Percentiles rank a stretch among this genome's conserved stretches.
phyloP scores from a whole-genome alignment of 2,113 vertebrate species.

The Lynx canadensis region DNA sequence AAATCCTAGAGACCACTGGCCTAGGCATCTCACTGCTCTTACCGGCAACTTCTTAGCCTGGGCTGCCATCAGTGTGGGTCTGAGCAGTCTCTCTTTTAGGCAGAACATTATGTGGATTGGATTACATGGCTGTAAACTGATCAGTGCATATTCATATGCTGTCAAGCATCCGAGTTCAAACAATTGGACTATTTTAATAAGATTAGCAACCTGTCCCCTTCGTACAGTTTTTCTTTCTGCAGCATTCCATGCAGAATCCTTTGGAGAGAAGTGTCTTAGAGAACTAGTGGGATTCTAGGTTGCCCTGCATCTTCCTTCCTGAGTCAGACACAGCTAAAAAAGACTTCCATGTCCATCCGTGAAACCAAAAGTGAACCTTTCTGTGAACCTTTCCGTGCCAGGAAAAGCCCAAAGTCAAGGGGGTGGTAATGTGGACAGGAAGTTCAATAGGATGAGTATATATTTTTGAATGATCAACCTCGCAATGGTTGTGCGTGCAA shows the following conservation, averaged over 20 bases:
- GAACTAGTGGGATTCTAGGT: neutral
- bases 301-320: neutral
- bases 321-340: neutral
- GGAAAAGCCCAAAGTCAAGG: neutral
- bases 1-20: neutral
- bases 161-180: slow-evolving; percentile 64
- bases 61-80: neutral
- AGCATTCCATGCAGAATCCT: slow-evolving; percentile 64
- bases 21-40: neutral
- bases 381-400: no score
- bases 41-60: slow-evolving; percentile 49
- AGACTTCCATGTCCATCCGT: neutral
- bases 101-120: slow-evolving; percentile 67
- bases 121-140: slow-evolving; percentile 67
- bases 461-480: neutral
- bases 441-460: neutral
- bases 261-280: neutral
- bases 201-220: slow-evolving; percentile 66
- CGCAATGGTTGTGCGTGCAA: rapidly evolving
- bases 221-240: slow-evolving; percentile 39
- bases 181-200: slow-evolving; percentile 65
- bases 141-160: slow-evolving; percentile 57
- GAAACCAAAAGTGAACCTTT: no score
- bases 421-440: neutral
- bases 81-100: neutral